These are phyloP conservation scores for Malaclemys terrapin DNA, from an alignment of 2,113 vertebrate genomes.

Conservation along the genomic window DNA sequence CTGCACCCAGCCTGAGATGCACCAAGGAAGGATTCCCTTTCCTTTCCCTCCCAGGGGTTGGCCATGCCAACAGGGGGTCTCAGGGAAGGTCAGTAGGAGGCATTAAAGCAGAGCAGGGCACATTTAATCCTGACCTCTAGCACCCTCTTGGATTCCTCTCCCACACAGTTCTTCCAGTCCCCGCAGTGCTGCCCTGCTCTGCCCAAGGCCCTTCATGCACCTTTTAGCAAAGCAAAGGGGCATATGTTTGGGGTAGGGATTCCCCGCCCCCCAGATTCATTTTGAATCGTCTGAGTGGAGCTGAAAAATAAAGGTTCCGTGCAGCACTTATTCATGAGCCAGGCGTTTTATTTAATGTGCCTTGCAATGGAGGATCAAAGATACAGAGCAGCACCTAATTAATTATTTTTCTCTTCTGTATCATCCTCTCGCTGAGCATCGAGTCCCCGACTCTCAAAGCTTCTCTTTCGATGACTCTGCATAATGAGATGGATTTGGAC, in stretches of 20 bases:
- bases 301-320: background rate
- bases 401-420: slow-evolving; percentile 64
- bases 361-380: slow-evolving; percentile 60
- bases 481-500: slow-evolving; percentile 68
- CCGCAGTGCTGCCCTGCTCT: background rate
- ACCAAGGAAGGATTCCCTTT: background rate
- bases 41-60: background rate
- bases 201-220: background rate
- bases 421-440: background rate
- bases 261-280: background rate
- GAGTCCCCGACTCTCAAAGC: slow-evolving; percentile 43
- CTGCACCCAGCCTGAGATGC: too few species aligned
- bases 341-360: slow-evolving; percentile 47
- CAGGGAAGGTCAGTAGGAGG: background rate
- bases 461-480: slow-evolving; percentile 36
- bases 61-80: too few species aligned
- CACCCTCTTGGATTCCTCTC: background rate
- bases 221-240: background rate
- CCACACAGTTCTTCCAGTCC: background rate
- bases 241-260: background rate
- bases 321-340: slow-evolving; percentile 46
- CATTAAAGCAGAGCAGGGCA: background rate
- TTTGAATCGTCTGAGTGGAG: background rate
- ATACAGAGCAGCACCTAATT: slow-evolving; percentile 67
- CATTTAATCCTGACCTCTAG: too few species aligned